Conservation (phyloP, 2,113 vertebrate species). For the Probosciger aterrimus region DNA sequence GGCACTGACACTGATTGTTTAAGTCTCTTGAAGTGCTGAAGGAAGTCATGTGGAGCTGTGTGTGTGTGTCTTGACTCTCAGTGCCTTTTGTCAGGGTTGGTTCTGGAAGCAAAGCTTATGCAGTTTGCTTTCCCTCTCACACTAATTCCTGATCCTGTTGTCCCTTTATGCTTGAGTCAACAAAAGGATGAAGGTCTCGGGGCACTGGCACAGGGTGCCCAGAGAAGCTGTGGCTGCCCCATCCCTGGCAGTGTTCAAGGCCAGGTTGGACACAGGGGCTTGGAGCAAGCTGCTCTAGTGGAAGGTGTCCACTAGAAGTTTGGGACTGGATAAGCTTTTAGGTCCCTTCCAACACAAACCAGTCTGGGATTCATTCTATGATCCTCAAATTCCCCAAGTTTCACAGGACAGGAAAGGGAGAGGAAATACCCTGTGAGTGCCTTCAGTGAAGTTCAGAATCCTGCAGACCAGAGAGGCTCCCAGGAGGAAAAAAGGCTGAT, state of each 20-base stretch:
- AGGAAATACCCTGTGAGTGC: background rate
- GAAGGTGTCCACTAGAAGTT: background rate
- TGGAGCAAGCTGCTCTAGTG: rapidly evolving
- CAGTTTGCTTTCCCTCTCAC: background rate
- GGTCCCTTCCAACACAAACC: background rate
- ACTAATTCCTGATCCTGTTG: background rate
- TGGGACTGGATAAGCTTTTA: rapidly evolving
- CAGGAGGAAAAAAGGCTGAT: rapidly evolving
- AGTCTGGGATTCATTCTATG: background rate
- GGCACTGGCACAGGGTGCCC: background rate
- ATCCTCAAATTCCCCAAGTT: background rate
- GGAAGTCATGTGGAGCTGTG: rapidly evolving
- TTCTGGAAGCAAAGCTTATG: background rate
- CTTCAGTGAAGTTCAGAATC: background rate
- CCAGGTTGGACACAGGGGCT: background rate
- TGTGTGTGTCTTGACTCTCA: rapidly evolving
- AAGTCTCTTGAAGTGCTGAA: background rate
- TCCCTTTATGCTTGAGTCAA: background rate
- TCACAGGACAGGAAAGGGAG: background rate
- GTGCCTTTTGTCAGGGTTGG: background rate
- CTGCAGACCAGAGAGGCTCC: background rate
- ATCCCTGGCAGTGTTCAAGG: background rate
- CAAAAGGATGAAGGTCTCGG: background rate
- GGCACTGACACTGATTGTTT: rapidly evolving
- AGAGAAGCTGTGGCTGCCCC: background rate